Base-by-base conservation (phyloP, 2,797 vertebrate species). In the Taenioides sp. region DNA sequence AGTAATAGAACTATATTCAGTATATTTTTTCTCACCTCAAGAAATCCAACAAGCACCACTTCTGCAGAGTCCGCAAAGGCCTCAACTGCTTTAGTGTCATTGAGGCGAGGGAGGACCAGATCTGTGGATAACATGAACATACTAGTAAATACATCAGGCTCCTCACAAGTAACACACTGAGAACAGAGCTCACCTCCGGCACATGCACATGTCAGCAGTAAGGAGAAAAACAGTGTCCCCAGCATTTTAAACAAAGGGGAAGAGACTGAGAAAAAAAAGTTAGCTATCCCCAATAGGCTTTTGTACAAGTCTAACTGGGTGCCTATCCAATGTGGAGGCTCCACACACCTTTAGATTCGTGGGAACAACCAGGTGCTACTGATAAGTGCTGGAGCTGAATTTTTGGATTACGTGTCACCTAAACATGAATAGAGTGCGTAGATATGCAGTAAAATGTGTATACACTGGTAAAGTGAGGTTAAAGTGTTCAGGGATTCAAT, bases 301-400 rank as follows among this genome's bases (percentile, higher is more conserved):
- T 47, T 72, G 72, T 23, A 65, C 78, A 69, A 65, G 65, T 67
- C 72, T 66, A 67, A 70, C 65, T 65, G 76, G 50, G 62, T 71
- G 71, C 74, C 54, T 34, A 69, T 61, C 31, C 22, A 27, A 65
- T 66, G 23, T 67, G 65, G 23, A 11, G 55, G 18, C 74, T 84
- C 76, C 67, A 67, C 72, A 71, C 67, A 27, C 59, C 57, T 77
- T 91, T 88, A 90, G 90, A 28, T 70, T 79, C 34, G 55, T 94
- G 94, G 81, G 94, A 95, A 93, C 20, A n/a, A 47, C 69, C 93
- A 94, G 93, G 87, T 95, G 94, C 69, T 80, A 31, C 20, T 87
- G 90, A 90, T 86, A 89, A 82, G 74, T 72, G 49, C 31, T 64
- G 74, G 22, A 2, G 73, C 60, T 37, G 71, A 63, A 58, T 7